These are phyloP conservation scores for Xerus rutilus DNA, from an alignment of 2,797 vertebrate genomes.

Conservation along the genomic window DNA sequence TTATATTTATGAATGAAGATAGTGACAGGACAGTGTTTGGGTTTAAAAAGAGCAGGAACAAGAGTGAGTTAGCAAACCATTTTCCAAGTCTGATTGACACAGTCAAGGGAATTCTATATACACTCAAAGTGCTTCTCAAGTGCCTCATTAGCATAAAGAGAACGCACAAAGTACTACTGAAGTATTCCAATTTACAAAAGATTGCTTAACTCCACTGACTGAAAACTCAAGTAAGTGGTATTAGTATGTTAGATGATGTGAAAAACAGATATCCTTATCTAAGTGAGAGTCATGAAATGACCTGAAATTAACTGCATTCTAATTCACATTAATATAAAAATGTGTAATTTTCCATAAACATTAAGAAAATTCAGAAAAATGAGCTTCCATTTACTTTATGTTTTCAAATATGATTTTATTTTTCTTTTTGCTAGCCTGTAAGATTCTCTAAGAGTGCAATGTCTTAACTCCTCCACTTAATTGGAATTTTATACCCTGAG, in stretches of 20 bases:
- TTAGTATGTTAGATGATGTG: conserved; percentile 18
- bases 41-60: conserved; percentile 21
- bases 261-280: conserved; percentile 44
- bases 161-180: conserved; percentile 49
- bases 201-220: conserved; percentile 27
- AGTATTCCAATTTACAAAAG: conserved; percentile 57
- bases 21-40: conserved; percentile 16
- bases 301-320: background rate
- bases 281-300: conserved; percentile 7
- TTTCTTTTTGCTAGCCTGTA: background rate
- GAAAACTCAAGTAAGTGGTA: conserved; percentile 45
- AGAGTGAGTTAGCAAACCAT: conserved; percentile 63
- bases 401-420: background rate
- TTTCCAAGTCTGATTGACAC: conserved; percentile 66
- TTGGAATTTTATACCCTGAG: background rate
- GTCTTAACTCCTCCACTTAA: background rate
- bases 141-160: conserved; percentile 51
- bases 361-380: background rate
- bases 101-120: conserved; percentile 64
- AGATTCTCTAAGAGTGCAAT: background rate
- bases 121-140: conserved; percentile 56
- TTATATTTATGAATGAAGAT: conserved; percentile 33
- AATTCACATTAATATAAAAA: conserved; percentile 42
- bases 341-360: background rate
- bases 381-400: background rate